Base-by-base conservation (phyloP, 2,888 invertebrate species). In the Parelbella ahira region DNA sequence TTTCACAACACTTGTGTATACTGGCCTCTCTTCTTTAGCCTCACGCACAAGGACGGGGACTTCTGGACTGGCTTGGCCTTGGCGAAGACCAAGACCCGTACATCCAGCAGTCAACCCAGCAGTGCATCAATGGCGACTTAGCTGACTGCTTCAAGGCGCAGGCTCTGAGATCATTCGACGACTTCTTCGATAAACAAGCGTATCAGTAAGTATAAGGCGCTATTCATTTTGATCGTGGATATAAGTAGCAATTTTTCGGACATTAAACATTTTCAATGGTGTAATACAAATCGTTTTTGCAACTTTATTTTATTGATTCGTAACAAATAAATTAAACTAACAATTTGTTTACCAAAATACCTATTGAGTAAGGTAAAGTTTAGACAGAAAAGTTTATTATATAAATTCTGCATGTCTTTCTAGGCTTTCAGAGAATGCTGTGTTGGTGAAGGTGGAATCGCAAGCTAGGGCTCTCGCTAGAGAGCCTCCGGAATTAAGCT, bases 121-220 rank as follows among this genome's bases (percentile, higher is more conserved):
- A 91, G 49, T 95, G 95, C 56, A 77, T 95, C 41, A 91, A 89
- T 47, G 95, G 95, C 2, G 94, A 95, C 67, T 78, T 95, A n/a
- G 93, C 94, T 0, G 94, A 95, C 64, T 95, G 95, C 65, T 95
- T 95, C 68, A 95, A 95, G 63, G 94, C 94, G 0, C 92, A 93
- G 51, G 94, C 95, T 0, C 70, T 95, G 33, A 88, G 89, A 39
- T 92, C 93, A 0, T 91, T 95, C 43, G 92, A 93, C 36, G 94
- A 94, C 38, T 94, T 95, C 71, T 94, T 95, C 63, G 90, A 90
- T 60, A 91, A 92, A 56, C 90, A 88, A 34, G 76, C 87, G 51
- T 91, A 91, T 55, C 69, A 80, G 87, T 87, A 58, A 78, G 83
- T 76, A 23, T 1, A 4, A 1, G 4, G n/a, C n/a, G n/a, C n/a